Evolutionary conservation across 2,113 vertebrate genomes (phyloP).

Genomic region (Xiphophorus hellerii): DNA sequence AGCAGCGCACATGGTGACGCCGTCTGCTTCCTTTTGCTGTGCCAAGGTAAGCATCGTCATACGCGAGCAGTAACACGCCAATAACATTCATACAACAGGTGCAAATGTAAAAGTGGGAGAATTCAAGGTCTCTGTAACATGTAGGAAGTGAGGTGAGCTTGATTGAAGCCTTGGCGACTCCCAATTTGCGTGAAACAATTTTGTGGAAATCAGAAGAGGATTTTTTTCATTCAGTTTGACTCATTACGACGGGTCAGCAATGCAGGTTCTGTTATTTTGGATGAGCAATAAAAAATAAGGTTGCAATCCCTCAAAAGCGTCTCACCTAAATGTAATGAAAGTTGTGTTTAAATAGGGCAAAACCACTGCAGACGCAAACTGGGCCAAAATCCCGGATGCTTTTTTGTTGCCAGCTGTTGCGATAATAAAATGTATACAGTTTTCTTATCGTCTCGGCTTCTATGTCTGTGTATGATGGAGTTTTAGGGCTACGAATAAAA

Average conservation of each 20-base stretch:
- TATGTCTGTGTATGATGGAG: too few relatives aligned
- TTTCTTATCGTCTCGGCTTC: not conserved
- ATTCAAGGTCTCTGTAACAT: conserved; percentile 1
- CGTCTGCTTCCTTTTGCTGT: conserved; percentile 48
- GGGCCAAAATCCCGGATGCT: not conserved
- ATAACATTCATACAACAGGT: conserved; percentile 20
- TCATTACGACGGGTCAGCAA: not conserved
- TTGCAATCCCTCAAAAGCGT: not conserved
- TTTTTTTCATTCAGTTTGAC: not conserved
- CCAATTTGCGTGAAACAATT: not conserved
- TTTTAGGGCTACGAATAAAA: too few relatives aligned
- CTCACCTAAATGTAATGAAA: not conserved
- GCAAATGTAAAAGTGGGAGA: conserved; percentile 2
- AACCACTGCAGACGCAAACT: not conserved
- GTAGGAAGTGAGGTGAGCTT: not conserved
- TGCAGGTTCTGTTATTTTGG: not conserved
- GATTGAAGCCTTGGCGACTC: not conserved
- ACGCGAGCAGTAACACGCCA: conserved; percentile 23
- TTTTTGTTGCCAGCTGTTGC: not conserved
- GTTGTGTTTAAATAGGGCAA: not conserved
- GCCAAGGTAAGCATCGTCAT: conserved; percentile 42
- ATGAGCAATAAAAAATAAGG: not conserved
- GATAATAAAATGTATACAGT: not conserved
- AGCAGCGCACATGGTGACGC: conserved; percentile 30
- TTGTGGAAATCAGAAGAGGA: not conserved